phyloP scores from a whole-genome alignment of 2,113 vertebrate genomes.

The Erinaceus europaeus region DNA sequence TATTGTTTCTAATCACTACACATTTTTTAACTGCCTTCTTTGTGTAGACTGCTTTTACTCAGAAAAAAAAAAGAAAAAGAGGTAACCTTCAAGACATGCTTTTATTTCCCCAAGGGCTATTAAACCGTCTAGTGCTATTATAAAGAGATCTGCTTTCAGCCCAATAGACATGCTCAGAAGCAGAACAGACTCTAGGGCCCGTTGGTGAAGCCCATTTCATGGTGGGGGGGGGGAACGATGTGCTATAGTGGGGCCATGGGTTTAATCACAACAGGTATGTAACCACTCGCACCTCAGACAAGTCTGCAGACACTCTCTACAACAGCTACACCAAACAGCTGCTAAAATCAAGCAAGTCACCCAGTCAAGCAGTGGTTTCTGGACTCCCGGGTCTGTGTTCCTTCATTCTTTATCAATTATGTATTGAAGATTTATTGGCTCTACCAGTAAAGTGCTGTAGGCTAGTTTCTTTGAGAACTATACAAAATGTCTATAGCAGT shows the following conservation, averaged over 20 bases:
- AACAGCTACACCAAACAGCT: background rate
- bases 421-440: conserved; percentile 4
- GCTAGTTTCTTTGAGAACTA: background rate
- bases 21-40: background rate
- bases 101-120: conserved; percentile 20
- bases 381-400: conserved; percentile 8
- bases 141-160: conserved; percentile 35
- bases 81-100: conserved; percentile 10
- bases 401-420: conserved; percentile 44
- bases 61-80: background rate
- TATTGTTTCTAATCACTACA: background rate
- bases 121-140: conserved; percentile 16
- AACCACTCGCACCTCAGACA: background rate
- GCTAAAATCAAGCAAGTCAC: background rate
- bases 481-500: background rate
- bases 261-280: background rate
- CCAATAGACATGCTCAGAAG: conserved; percentile 12
- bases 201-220: no score
- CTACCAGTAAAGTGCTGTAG: background rate
- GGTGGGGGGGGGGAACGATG: no score
- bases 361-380: background rate
- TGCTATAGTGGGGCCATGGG: background rate
- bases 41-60: background rate
- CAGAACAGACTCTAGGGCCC: background rate
- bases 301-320: background rate